A percentile compares a stretch with the other conserved stretches of the same genome.
Evolutionary conservation across 1,140 invertebrate species (phyloP).

Genomic region (Drosophila ohnishii): DNA sequence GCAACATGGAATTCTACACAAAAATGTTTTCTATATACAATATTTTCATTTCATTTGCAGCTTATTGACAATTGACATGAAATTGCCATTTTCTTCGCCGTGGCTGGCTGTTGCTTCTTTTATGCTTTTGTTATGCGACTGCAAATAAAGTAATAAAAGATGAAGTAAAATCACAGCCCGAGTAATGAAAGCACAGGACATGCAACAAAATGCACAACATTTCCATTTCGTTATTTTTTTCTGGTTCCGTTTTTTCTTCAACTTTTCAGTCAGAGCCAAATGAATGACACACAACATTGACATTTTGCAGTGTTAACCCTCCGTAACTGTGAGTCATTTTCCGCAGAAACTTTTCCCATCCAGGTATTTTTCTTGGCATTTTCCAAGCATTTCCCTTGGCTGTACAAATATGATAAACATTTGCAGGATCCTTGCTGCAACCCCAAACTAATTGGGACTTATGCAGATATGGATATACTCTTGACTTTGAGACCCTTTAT

Average conservation of each 20-base stretch:
- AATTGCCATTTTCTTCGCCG: conserved; percentile 57
- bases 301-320: conserved; percentile 37
- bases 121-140: conserved; percentile 74
- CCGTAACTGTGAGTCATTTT: conserved; percentile 42
- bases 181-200: conserved; percentile 40
- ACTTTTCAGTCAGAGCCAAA: conserved; percentile 19
- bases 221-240: conserved; percentile 26
- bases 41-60: conserved; percentile 83
- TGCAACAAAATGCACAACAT: conserved; percentile 54
- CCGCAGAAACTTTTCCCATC: background rate
- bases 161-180: conserved; percentile 24
- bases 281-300: conserved; percentile 54
- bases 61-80: conserved; percentile 83
- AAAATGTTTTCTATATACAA: conserved; percentile 68
- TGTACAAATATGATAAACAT: conserved; percentile 35
- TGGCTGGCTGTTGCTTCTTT: conserved; percentile 51
- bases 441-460: conserved; percentile 33
- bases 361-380: conserved; percentile 44
- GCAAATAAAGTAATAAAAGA: conserved; percentile 78
- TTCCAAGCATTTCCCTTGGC: conserved; percentile 4
- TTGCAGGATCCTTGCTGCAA: conserved; percentile 9
- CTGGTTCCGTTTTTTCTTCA: conserved; percentile 10
- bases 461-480: conserved; percentile 15
- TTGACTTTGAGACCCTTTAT: conserved; percentile 34
- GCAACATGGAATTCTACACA: conserved; percentile 51